A percentile compares a stretch with the other conserved stretches of the same genome.
Evolutionary conservation across 2,797 vertebrate species (phyloP).

Genomic region (Trichosurus vulpecula): DNA sequence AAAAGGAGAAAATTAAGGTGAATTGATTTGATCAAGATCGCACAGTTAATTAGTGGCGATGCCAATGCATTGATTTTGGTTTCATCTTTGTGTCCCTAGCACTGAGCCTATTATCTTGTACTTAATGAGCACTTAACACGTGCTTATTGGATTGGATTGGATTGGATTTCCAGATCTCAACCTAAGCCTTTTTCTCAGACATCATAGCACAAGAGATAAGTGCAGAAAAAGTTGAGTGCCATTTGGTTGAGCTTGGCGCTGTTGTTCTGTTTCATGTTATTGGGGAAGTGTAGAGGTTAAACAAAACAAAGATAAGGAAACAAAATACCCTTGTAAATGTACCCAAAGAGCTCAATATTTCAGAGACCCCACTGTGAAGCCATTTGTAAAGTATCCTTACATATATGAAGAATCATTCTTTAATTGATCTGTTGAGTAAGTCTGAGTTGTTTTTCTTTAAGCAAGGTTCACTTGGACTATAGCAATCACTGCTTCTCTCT

Average conservation of each 20-base stretch:
- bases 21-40: not conserved
- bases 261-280: not conserved
- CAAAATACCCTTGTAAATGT: not conserved
- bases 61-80: not conserved
- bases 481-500: not conserved
- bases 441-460: slow-evolving; percentile 13
- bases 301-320: not conserved
- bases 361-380: not conserved
- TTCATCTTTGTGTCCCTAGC: not conserved
- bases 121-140: not conserved
- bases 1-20: not conserved
- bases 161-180: not conserved
- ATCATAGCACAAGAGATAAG: not conserved
- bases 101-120: not conserved
- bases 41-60: not conserved
- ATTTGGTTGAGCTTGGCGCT: not conserved
- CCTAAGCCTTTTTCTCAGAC: not conserved
- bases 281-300: not conserved
- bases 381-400: not conserved
- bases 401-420: not conserved
- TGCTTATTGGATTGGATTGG: not conserved
- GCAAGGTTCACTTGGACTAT: not conserved
- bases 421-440: not conserved
- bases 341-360: not conserved
- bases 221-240: not conserved